These are phyloP conservation scores for human (Homo sapiens) DNA, from an alignment of 2,113 vertebrate species.

Conservation along the genomic window GRCh38 chr1:225948501-225949000, in stretches of 20 bases:
- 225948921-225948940: not conserved
- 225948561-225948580: too few species aligned
- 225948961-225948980: not conserved
- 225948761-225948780: not conserved
- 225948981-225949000: not conserved
- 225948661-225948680: not conserved
- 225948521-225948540: too few species aligned
- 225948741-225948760: too few species aligned
- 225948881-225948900: not conserved
- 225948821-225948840: not conserved
- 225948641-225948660: too few species aligned
- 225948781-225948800: rapidly evolving
- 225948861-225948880: not conserved
- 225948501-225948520: too few species aligned
- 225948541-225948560: too few species aligned
- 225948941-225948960: not conserved
- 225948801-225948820: not conserved
- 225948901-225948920: not conserved
- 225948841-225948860: not conserved
- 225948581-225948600: not conserved
- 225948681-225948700: not conserved
- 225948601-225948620: not conserved
- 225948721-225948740: too few species aligned
- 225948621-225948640: not conserved
- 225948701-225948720: not conserved